phyloP scores from a whole-genome alignment of 2,797 vertebrate genomes.

The Pagetopsis macropterus region DNA sequence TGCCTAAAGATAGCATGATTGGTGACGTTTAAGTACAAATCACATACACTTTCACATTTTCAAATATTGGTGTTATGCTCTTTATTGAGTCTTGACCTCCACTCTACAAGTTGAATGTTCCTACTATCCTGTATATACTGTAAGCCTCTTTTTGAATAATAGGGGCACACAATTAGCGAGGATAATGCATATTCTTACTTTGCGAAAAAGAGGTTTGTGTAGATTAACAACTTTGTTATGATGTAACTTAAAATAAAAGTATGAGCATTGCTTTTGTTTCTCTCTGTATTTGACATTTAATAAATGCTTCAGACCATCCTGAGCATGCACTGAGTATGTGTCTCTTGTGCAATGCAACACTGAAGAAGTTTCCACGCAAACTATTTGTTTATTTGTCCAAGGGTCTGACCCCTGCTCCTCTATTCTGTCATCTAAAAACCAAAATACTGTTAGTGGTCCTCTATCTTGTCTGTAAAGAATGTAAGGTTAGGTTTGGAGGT shows the following conservation, averaged over 20 bases:
- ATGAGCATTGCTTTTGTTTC: conserved; percentile 23
- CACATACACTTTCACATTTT: too few relatives aligned
- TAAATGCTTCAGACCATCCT: conserved; percentile 23
- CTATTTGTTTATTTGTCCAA: conserved; percentile 42
- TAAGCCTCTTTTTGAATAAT: too few relatives aligned
- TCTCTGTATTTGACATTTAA: conserved; percentile 51
- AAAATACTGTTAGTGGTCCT: conserved; percentile 33
- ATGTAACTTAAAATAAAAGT: conserved; percentile 29
- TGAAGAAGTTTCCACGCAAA: conserved; percentile 57
- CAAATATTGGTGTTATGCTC: too few relatives aligned
- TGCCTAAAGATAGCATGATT: too few relatives aligned
- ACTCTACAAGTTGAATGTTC: too few relatives aligned
- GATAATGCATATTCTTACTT: too few relatives aligned
- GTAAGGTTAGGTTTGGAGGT: conserved; percentile 60
- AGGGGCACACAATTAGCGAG: too few relatives aligned
- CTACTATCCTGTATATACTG: too few relatives aligned
- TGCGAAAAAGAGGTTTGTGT: too few relatives aligned
- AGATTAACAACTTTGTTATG: conserved; percentile 30
- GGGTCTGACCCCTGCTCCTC: conserved; percentile 48
- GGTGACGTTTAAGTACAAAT: too few relatives aligned
- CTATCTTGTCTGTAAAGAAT: conserved; percentile 27
- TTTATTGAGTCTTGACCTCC: too few relatives aligned
- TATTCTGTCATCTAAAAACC: conserved; percentile 47
- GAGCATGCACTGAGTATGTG: not conserved
- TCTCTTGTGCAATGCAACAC: conserved; percentile 24